Percentiles rank a stretch among this genome's conserved stretches.
These are phyloP conservation scores for Elgaria multicarinata DNA, from an alignment of 2,113 vertebrate species.

Conservation along the genomic window DNA sequence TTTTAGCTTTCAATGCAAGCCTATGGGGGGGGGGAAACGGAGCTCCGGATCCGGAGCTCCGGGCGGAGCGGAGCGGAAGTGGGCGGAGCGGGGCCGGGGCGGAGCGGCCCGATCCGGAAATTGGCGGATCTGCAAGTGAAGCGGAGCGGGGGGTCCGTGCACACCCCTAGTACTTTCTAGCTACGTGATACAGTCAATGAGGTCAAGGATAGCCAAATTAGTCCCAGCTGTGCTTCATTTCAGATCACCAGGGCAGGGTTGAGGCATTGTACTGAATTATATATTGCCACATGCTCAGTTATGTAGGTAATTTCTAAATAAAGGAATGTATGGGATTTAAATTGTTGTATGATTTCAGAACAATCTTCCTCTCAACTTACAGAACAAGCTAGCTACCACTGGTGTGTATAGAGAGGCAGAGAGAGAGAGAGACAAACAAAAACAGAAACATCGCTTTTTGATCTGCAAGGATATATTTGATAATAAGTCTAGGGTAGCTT, in stretches of 20 bases:
- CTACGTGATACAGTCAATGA: neutral
- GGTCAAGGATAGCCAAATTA: neutral
- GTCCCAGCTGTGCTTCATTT: neutral
- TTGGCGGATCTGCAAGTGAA: no score
- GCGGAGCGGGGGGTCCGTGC: no score
- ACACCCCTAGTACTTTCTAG: neutral
- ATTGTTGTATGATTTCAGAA: neutral
- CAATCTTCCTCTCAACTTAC: neutral
- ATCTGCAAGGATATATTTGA: slow-evolving; percentile 1
- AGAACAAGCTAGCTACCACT: neutral
- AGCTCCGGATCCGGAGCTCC: no score
- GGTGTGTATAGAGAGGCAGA: neutral
- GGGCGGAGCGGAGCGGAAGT: no score
- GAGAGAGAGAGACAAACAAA: no score
- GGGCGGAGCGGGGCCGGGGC: no score
- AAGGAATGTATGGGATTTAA: slow-evolving; percentile 26
- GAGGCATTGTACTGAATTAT: neutral
- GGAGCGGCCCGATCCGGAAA: no score
- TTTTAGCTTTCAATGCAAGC: no score
- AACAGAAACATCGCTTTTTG: neutral
- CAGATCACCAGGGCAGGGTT: neutral
- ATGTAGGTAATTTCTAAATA: neutral
- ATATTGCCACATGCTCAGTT: neutral
- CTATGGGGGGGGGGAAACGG: no score
- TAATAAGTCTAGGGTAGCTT: neutral